Evolutionary conservation across 2,113 vertebrate species (phyloP), one percentile per base, ranked within the genome.

Genomic region (Catharus minimus): DNA sequence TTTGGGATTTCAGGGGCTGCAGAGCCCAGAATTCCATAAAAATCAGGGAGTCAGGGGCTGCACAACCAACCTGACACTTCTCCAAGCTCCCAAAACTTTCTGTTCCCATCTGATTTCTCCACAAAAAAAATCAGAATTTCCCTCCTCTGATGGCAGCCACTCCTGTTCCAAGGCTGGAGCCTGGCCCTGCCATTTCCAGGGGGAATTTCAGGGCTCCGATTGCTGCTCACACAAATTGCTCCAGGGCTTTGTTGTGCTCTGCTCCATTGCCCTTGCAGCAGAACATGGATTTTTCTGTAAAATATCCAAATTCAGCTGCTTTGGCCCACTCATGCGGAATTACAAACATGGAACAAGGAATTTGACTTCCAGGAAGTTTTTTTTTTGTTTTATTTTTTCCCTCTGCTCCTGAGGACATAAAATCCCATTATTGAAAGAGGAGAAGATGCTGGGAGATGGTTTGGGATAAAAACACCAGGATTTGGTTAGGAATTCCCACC

Each of bases 1-100:
- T 27, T 8, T 1, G 3, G 9, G 5, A 1, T 5, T 2, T 14
- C 15, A 33, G 33, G 28, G 5, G 18, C 36, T 33, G 10, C 19
- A 24, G 2, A 20, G 9, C 22, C 20, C 50, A 64, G 15, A 56
- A 83, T 56, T 55, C 81, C 68, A 39, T 7, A 10, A 47, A 73
- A 71, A 44, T 10, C 47, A 7, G 21, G 3, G 0, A 9, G 7
- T 5, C 21, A 17, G 24, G 10, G 28, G 7, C 23, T 47, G 71
- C 79, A 47, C 1, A 0, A 10, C 13, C 41, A 4, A 12, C 26
- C 21, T 14, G 44, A 16, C 5, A 1, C 23, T 67, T 39, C 19
- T 20, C n/a, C 46, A 17, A 69, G 15, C 22, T 44, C 38, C 27
- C 57, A 6, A 27, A 81, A 67, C 12, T 50, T 64, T 2, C 24